phyloP scores from a whole-genome alignment of 2,888 invertebrate genomes.

The Lumbricus terrestris region DNA sequence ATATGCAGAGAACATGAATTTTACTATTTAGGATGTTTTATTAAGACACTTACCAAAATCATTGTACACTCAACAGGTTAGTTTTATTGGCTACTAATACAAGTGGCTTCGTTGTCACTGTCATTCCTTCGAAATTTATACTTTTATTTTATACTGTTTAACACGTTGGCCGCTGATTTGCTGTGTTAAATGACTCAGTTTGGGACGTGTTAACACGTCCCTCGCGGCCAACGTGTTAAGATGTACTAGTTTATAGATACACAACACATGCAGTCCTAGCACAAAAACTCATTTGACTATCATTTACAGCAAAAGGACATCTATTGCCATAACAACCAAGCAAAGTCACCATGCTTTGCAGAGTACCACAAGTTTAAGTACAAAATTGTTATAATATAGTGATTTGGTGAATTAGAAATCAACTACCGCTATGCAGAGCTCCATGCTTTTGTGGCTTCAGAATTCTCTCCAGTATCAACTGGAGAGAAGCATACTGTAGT shows the following conservation, averaged over 20 bases:
- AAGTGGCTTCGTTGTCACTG: neutral
- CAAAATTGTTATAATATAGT: no score
- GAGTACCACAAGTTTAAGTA: no score
- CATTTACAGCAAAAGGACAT: neutral
- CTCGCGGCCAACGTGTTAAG: no score
- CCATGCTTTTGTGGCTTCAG: neutral
- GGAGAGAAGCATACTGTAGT: neutral
- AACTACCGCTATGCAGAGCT: no score
- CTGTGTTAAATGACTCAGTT: no score
- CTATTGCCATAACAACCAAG: neutral
- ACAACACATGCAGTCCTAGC: neutral
- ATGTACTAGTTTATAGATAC: neutral
- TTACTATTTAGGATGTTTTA: neutral
- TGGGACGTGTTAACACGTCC: no score
- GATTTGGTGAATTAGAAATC: no score
- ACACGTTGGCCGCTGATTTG: no score
- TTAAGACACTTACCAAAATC: neutral
- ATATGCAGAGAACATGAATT: neutral
- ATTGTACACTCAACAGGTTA: neutral
- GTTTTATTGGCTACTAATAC: neutral
- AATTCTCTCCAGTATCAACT: neutral
- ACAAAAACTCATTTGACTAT: neutral
- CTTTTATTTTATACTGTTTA: no score
- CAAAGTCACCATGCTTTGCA: neutral
- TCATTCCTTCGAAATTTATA: neutral